Conservation (phyloP, 2,797 vertebrate species). For the Tangara arthus region DNA sequence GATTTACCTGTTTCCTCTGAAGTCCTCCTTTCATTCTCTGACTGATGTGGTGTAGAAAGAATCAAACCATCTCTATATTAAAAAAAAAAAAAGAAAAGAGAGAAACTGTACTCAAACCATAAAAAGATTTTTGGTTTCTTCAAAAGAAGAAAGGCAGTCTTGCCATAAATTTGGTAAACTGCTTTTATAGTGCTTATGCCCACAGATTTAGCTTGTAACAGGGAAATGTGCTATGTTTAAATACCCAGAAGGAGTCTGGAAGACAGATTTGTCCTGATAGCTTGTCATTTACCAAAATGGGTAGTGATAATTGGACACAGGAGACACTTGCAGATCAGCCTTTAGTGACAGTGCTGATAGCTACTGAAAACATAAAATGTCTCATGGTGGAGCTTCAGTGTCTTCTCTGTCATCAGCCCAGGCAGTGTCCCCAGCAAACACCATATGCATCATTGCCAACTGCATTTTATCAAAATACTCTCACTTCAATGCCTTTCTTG, state of each 20-base stretch:
- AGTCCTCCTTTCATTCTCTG: conserved; percentile 6
- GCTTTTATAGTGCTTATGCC: neutral
- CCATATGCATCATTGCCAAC: neutral
- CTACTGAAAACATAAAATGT: conserved; percentile 49
- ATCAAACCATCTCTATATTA: neutral
- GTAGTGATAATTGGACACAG: conserved; percentile 71
- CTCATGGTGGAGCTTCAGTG: conserved; percentile 46
- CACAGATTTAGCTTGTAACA: neutral
- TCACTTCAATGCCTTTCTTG: neutral
- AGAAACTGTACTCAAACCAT: neutral
- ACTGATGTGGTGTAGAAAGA: neutral
- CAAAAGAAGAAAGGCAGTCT: neutral
- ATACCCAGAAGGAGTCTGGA: conserved; percentile 55
- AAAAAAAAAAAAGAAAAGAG: neutral
- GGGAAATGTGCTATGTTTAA: conserved; percentile 7
- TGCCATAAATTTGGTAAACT: conserved; percentile 8
- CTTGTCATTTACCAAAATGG: conserved; percentile 71
- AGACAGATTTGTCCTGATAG: conserved; percentile 66
- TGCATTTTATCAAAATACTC: neutral
- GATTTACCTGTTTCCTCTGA: neutral
- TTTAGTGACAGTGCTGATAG: conserved; percentile 44
- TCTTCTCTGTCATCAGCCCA: conserved; percentile 4
- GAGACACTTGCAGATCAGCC: conserved; percentile 66
- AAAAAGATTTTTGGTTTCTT: neutral
- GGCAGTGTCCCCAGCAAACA: neutral